Evolutionary conservation across 2,113 vertebrate genomes (phyloP).

Genomic region (Lycaon pictus): DNA sequence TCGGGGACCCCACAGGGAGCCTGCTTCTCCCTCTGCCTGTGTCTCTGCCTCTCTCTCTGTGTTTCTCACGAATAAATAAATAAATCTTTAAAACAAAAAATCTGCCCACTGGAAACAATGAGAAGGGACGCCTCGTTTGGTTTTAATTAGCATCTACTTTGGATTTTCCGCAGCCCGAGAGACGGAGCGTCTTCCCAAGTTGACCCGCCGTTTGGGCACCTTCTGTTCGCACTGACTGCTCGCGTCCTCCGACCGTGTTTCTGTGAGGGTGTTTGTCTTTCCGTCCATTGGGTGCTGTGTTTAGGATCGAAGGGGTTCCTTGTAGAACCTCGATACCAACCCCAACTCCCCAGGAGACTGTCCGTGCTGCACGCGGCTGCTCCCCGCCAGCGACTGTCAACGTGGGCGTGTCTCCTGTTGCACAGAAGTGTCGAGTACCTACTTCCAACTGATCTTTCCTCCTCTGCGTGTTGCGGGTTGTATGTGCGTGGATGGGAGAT

Average conservation of each 20-base stretch:
- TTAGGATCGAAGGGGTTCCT: background rate
- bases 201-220: fast-evolving
- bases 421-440: background rate
- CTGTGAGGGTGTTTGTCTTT: background rate
- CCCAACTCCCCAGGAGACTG: too few relatives aligned
- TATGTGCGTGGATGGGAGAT: too few relatives aligned
- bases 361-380: fast-evolving
- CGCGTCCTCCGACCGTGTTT: fast-evolving
- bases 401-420: background rate
- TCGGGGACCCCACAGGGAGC: too few relatives aligned
- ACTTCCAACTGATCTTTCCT: background rate
- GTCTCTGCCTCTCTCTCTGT: too few relatives aligned
- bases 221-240: fast-evolving
- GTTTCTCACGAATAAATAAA: too few relatives aligned
- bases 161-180: background rate
- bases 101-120: background rate
- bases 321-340: background rate
- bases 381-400: background rate
- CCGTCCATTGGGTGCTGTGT: too few relatives aligned
- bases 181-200: fast-evolving
- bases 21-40: too few relatives aligned
- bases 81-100: too few relatives aligned
- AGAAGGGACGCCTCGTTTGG: background rate
- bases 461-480: too few relatives aligned
- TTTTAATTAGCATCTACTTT: background rate